Percentiles rank a stretch among this genome's conserved stretches.
Conservation (phyloP, 1,140 invertebrate species). For the Doryteuthis pealeii region DNA sequence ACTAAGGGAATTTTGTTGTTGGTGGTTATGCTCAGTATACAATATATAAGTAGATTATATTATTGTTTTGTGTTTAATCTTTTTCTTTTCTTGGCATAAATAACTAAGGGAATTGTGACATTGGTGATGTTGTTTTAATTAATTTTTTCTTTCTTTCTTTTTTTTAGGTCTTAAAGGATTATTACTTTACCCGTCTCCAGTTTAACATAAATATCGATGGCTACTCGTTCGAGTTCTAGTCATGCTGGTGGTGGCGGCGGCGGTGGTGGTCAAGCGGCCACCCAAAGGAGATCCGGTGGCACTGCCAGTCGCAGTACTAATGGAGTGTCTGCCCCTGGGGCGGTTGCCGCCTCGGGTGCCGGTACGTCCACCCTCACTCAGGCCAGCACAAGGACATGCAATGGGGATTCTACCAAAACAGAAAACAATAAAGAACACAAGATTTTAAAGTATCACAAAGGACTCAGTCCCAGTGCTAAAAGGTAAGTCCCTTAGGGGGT, state of each 20-base stretch:
- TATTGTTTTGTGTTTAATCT: too few relatives aligned
- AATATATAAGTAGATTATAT: too few relatives aligned
- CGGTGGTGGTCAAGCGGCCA: neutral
- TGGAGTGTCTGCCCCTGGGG: neutral
- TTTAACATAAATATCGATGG: neutral
- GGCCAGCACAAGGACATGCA: neutral
- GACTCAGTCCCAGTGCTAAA: constrained; percentile 11
- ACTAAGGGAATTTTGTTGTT: too few relatives aligned
- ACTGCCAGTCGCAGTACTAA: neutral
- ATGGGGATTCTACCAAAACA: neutral
- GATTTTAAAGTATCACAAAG: constrained; percentile 3
- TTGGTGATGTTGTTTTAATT: too few relatives aligned
- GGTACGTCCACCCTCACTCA: neutral
- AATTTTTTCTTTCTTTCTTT: too few relatives aligned
- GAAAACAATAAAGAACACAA: constrained; percentile 2
- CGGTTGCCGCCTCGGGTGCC: neutral
- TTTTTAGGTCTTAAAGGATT: too few relatives aligned
- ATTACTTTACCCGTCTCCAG: too few relatives aligned
- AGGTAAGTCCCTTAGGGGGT: constrained; percentile 2
- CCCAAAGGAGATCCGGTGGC: neutral
- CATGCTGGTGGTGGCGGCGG: neutral
- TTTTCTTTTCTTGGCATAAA: too few relatives aligned
- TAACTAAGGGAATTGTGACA: too few relatives aligned
- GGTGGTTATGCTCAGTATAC: too few relatives aligned
- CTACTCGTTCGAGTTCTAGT: neutral